phyloP scores from a whole-genome alignment of 53 echinoderm and acorn worm genomes.

The Hippasteria phrygiana region DNA sequence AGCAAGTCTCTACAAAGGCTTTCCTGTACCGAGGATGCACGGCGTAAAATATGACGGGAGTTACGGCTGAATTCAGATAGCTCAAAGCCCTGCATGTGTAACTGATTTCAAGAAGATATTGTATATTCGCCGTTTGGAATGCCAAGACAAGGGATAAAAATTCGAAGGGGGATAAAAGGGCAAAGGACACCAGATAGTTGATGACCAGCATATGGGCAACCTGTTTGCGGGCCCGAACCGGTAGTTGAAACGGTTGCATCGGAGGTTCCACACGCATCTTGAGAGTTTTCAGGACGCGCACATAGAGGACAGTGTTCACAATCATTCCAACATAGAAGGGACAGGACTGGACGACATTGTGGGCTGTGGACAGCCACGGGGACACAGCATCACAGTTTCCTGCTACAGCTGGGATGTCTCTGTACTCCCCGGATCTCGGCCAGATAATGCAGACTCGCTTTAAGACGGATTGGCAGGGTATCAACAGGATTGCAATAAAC shows the following conservation, averaged over 20 bases:
- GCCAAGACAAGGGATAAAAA: conserved; percentile 59
- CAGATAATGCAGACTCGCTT: conserved; percentile 20
- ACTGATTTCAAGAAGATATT: neutral
- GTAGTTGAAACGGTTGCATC: neutral
- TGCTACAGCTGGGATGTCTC: conserved; percentile 12
- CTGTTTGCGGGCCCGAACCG: conserved; percentile 55
- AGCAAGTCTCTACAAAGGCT: conserved; percentile 65
- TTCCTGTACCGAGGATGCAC: conserved; percentile 70
- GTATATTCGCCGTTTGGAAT: neutral
- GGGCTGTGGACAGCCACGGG: neutral
- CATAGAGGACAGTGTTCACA: conserved; percentile 69
- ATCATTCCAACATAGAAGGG: conserved; percentile 76
- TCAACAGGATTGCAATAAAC: neutral
- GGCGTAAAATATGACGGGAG: conserved; percentile 68
- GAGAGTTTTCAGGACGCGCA: conserved; percentile 61
- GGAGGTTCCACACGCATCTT: neutral
- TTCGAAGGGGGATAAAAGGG: conserved; percentile 81
- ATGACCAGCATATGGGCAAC: conserved; percentile 83
- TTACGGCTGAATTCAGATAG: conserved; percentile 72
- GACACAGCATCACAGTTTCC: conserved; percentile 8
- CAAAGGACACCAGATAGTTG: conserved; percentile 78
- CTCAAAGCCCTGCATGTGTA: conserved; percentile 30
- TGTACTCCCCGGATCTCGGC: conserved; percentile 8
- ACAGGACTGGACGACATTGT: conserved; percentile 70
- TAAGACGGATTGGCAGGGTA: neutral